Evolutionary conservation across 2,797 vertebrate genomes (phyloP).

Genomic region (Fratercula arctica): DNA sequence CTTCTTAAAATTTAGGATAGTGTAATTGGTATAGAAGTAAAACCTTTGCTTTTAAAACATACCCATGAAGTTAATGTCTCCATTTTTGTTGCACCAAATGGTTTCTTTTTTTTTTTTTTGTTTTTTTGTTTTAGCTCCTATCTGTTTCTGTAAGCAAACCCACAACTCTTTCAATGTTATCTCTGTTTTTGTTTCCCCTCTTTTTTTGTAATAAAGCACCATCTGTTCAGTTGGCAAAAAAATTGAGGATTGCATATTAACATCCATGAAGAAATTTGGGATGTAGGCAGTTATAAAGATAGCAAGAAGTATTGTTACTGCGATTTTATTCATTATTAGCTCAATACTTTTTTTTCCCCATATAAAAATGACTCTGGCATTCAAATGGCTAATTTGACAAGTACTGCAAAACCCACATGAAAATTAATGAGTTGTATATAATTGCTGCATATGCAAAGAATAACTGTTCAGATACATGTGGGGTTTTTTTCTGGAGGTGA

Average conservation of each 20-base stretch:
- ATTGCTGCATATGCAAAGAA: neutral
- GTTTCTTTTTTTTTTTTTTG: neutral
- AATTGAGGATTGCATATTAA: neutral
- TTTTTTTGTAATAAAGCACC: conserved; percentile 10
- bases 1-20: neutral
- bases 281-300: conserved; percentile 11
- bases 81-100: conserved; percentile 39
- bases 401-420: neutral
- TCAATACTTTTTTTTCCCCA: neutral
- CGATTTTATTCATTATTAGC: conserved; percentile 25
- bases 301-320: neutral
- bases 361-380: conserved; percentile 6
- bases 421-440: conserved; percentile 10
- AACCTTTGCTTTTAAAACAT: conserved; percentile 23
- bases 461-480: neutral
- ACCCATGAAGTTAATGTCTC: neutral
- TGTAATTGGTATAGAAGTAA: neutral
- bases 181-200: neutral
- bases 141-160: neutral
- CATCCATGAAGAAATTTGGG: conserved; percentile 3
- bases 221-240: conserved; percentile 37
- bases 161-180: neutral
- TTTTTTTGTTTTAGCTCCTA: neutral
- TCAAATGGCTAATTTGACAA: conserved; percentile 30
- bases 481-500: neutral